Evolutionary conservation across 2,113 vertebrate genomes (phyloP).

Genomic region (Spizaetus ornatus): DNA sequence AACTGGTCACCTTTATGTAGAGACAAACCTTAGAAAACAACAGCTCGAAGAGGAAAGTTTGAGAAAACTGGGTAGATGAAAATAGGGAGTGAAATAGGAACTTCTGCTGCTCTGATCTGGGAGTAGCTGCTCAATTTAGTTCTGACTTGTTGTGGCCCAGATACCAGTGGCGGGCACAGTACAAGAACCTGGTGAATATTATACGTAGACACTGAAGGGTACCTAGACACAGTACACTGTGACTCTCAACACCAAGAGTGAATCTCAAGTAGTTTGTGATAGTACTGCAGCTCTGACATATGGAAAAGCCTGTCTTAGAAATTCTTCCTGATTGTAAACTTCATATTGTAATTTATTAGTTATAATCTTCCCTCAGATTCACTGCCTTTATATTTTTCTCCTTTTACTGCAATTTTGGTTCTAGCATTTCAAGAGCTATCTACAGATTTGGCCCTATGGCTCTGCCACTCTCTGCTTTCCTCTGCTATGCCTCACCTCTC

Average conservation of each 20-base stretch:
- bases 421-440: background rate
- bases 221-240: background rate
- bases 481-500: conserved; percentile 26
- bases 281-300: background rate
- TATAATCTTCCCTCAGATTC: background rate
- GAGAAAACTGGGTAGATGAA: background rate
- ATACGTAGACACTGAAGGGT: background rate
- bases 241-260: background rate
- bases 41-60: background rate
- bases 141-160: background rate
- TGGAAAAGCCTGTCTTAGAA: background rate
- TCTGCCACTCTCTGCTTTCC: background rate
- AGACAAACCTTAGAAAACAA: background rate
- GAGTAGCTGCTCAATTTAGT: background rate
- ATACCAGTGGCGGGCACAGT: background rate
- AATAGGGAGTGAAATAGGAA: background rate
- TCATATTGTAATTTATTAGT: background rate
- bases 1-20: background rate
- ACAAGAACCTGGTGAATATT: background rate
- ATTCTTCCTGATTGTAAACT: background rate
- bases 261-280: background rate
- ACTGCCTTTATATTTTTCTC: background rate
- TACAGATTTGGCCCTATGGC: background rate
- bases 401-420: background rate
- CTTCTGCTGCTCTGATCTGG: background rate